phyloP scores from a whole-genome alignment of 2,797 vertebrate species.

The Xiphorhynchus erythropygius region DNA sequence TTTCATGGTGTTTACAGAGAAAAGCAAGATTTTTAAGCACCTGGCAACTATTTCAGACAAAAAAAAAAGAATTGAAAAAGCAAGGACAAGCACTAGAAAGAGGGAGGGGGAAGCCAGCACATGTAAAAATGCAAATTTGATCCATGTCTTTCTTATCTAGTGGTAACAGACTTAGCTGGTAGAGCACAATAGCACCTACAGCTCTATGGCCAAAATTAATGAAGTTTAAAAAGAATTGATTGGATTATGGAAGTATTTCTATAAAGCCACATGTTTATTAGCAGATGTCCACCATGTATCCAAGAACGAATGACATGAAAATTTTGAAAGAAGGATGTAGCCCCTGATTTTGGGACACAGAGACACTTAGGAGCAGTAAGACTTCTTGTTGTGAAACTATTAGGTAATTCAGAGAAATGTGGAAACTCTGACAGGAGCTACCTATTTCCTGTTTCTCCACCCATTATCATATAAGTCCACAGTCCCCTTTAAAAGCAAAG shows the following conservation, averaged over 20 bases:
- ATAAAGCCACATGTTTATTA: neutral
- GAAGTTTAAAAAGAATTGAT: constrained; percentile 24
- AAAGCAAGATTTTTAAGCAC: neutral
- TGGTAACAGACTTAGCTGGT: constrained; percentile 8
- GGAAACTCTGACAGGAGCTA: neutral
- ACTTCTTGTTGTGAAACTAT: neutral
- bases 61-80: neutral
- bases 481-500: neutral
- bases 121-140: constrained; percentile 48
- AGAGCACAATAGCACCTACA: constrained; percentile 26
- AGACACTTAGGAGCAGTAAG: neutral
- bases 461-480: neutral
- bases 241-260: constrained; percentile 26
- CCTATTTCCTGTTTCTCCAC: neutral
- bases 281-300: neutral
- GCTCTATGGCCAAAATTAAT: constrained; percentile 46
- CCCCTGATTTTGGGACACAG: neutral
- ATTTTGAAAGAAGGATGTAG: neutral
- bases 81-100: neutral
- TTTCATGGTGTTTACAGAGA: neutral
- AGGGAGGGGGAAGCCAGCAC: neutral
- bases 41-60: neutral
- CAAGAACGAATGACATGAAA: neutral
- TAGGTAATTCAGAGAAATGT: neutral
- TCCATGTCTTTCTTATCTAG: constrained; percentile 52